Base-by-base conservation (phyloP, 2,797 vertebrate genomes). In the Limosa lapponica region DNA sequence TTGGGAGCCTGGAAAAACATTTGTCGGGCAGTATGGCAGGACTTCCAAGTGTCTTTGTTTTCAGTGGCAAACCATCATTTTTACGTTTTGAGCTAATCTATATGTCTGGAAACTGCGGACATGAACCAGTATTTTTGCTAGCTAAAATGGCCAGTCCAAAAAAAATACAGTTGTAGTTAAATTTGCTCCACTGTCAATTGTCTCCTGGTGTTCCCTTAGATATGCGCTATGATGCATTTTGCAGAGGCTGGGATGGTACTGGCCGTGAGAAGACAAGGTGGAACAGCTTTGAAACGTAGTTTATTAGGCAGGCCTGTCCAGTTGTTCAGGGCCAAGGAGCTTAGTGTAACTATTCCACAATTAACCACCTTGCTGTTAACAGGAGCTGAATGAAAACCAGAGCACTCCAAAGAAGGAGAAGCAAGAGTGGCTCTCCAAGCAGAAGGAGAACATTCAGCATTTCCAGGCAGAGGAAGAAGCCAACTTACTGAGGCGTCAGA, bases 361-460 rank as follows among this genome's bases (percentile, higher is more conserved):
- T 85, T 88, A 82, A 82, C 87, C 84, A 61, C 69, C 39, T 88
- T 94, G 79, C 16, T 30, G 6, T 96, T 92, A 37, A 37, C 97
- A 99, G 99, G 99, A 99, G 95, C 96, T 99, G 93, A 99, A 98
- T 97, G 99, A 99, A 98, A 99, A 99, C 97, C 99, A 99, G 98
- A 99, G 99, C 92, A 99, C 99, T 61, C 99, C 99, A 44, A 99
- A 99, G 98, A 99, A 99, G 96, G 99, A 99, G 97, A 99, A 99
- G 96, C 99, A 99, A 94, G 99, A 99, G 91, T 99, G 99, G 99
- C 98, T 99, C 91, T 99, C 99, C 84, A 99, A 99, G 97, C 99
- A 99, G 97, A 99, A 99, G 95, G 99, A 99, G 96, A 99, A 99
- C 97, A 98, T 99, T 97, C 99, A 99, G 94, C 99, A 99, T 98